Percentiles rank a stretch among this genome's conserved stretches.
Evolutionary conservation across 2,888 invertebrate species (phyloP).

Genomic region (Frankliniella fusca): DNA sequence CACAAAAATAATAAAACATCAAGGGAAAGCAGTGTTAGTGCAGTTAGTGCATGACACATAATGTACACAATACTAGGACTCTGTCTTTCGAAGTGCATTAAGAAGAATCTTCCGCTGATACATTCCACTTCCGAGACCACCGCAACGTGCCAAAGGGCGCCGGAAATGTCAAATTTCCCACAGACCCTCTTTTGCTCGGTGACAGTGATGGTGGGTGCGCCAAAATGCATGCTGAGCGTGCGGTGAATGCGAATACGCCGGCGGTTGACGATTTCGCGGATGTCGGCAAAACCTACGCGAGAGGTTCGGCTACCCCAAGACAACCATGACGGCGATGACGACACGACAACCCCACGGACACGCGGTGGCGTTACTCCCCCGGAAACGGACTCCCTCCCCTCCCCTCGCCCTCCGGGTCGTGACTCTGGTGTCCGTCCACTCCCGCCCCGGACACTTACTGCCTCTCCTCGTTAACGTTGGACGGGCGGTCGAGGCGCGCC

Average conservation of each 20-base stretch:
- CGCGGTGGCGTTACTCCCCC: neutral
- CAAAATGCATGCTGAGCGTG: too few relatives aligned
- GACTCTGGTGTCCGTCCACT: neutral
- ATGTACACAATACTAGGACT: neutral
- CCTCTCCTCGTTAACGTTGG: conserved; percentile 57
- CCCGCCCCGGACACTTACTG: conserved; percentile 65
- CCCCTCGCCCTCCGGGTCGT: neutral
- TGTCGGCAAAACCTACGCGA: too few relatives aligned
- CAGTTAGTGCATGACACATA: conserved; percentile 1
- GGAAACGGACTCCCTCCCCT: conserved; percentile 28
- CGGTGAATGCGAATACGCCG: too few relatives aligned
- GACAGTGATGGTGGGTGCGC: too few relatives aligned
- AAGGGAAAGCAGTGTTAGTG: neutral
- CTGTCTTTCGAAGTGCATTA: too few relatives aligned
- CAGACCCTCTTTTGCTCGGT: too few relatives aligned
- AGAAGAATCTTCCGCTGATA: too few relatives aligned
- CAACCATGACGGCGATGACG: neutral
- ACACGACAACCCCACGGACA: neutral
- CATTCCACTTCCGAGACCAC: too few relatives aligned
- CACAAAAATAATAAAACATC: conserved; percentile 33
- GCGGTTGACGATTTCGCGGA: too few relatives aligned
- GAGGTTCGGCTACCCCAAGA: neutral
- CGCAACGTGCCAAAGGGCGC: too few relatives aligned
- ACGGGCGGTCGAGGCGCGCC: conserved; percentile 45
- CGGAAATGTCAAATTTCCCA: too few relatives aligned